Evolutionary conservation across 1,140 invertebrate genomes (phyloP), one percentile per base, ranked within the genome.

Genomic region (Subanguina moxae): DNA sequence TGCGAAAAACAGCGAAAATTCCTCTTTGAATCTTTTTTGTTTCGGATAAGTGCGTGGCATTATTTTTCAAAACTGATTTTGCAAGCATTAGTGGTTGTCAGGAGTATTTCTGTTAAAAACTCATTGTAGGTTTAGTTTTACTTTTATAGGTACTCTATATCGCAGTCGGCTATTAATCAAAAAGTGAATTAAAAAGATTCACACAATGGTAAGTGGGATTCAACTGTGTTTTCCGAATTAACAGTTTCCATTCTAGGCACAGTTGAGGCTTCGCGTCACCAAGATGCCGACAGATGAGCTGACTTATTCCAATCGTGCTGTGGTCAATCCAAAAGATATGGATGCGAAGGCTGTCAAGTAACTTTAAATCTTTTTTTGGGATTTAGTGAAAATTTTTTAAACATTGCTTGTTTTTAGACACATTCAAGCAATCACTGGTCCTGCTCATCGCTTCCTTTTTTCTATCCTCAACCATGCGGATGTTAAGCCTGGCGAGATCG

Each of bases 241-340:
- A 13, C 72, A 11, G 27, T 28, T 38, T 5, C 30, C 30, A 21
- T 52, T 65, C 19, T 42, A 71, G 28, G 32, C 71, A 65, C 75
- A 77, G 71, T 27, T 43, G 17, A 57, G 45, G 9, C 61, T 79
- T 62, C 76, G 74, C 38, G 77, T 77, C 17, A 21, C 25, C 17
- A 79, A 80, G 57, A 57, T 74, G 43, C 92, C 94, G 23, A 91
- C 91, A 64, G 93, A 97, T 82, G 91, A 94, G 76, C 85, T 97
- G 23, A 92, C 92, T 42, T 85, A 92, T 28, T 91, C 91, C 23
- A 97, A 97, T 84, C 92, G 90, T 85, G 93, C 91, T 42, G 88
- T 95, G 67, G 88, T 93, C 42, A 91, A 91, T 67, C 13, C 25
- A 23, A 30, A 61, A 3, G 76, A 76, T 43, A 57, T 81, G 5